A percentile compares a stretch with the other conserved stretches of the same genome.
Conservation (phyloP, 2,888 invertebrate genomes). For the Drosophila meridiana region DNA sequence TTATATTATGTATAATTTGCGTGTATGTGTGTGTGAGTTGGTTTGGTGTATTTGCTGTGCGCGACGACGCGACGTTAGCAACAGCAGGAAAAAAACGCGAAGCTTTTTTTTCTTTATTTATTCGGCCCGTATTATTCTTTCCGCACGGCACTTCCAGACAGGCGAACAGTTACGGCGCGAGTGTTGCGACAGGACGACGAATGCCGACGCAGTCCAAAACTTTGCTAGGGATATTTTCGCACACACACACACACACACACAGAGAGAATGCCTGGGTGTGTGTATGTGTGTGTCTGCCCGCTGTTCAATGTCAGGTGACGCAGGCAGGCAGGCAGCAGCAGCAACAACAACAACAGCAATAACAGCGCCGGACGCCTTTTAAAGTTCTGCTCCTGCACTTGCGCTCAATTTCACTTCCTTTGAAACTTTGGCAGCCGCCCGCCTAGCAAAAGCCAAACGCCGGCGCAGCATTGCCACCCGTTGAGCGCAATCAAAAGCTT, state of each 20-base stretch:
- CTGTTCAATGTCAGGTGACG: conserved; percentile 83
- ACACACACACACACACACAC: conserved; percentile 37
- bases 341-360: conserved; percentile 17
- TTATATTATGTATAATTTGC: conserved; percentile 53
- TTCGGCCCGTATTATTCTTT: conserved; percentile 36
- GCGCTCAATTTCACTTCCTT: conserved; percentile 72
- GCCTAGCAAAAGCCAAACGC: conserved; percentile 64
- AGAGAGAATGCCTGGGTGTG: conserved; percentile 20
- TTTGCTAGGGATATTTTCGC: conserved; percentile 66
- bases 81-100: conserved; percentile 54
- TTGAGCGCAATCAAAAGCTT: conserved; percentile 20
- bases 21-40: conserved; percentile 7
- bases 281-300: conserved; percentile 48
- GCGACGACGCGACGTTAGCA: conserved; percentile 69
- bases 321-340: conserved; percentile 38
- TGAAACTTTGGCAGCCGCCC: conserved; percentile 57
- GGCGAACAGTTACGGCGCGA: conserved; percentile 77
- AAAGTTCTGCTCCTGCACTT: conserved; percentile 70
- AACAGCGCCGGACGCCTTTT: conserved; percentile 51
- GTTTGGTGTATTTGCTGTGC: conserved; percentile 44
- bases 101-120: conserved; percentile 38
- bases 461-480: conserved; percentile 71
- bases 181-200: conserved; percentile 62
- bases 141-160: conserved; percentile 78
- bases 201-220: conserved; percentile 62